Conservation (phyloP, 2,113 vertebrate species). For the Tautogolabrus adspersus region DNA sequence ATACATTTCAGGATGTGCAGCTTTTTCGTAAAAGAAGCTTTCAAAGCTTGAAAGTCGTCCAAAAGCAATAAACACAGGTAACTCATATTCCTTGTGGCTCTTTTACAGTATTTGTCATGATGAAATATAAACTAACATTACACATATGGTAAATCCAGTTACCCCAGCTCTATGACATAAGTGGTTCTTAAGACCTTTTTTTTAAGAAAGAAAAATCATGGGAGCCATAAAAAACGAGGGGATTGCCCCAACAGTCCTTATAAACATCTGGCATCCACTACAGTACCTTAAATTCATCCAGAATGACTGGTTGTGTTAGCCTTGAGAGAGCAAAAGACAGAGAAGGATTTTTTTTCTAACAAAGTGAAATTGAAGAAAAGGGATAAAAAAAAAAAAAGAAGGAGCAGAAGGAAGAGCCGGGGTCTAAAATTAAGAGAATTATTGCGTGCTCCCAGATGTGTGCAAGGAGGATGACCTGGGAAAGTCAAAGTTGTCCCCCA, state of each 20-base stretch:
- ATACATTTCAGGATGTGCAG: slow-evolving; percentile 45
- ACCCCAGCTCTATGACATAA: slow-evolving; percentile 59
- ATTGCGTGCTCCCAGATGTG: slow-evolving; percentile 80
- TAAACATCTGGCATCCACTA: slow-evolving; percentile 82
- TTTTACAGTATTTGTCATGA: slow-evolving; percentile 74
- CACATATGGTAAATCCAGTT: slow-evolving; percentile 74
- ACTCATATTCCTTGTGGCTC: slow-evolving; percentile 71
- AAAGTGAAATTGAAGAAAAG: slow-evolving; percentile 58
- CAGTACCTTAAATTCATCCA: slow-evolving; percentile 68
- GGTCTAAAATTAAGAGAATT: slow-evolving; percentile 81
- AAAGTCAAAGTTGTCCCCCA: slow-evolving; percentile 81
- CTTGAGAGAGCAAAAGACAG: slow-evolving; percentile 61
- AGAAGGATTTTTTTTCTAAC: slow-evolving; percentile 33
- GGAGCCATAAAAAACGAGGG: slow-evolving; percentile 69
- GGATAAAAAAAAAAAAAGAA: neutral
- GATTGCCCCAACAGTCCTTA: slow-evolving; percentile 69
- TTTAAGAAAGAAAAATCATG: slow-evolving; percentile 67
- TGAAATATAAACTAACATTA: slow-evolving; percentile 69
- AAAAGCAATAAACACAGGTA: slow-evolving; percentile 66
- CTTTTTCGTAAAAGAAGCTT: slow-evolving; percentile 29
- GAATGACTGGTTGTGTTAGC: slow-evolving; percentile 73
- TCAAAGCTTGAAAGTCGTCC: slow-evolving; percentile 48
- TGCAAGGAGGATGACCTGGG: slow-evolving; percentile 75
- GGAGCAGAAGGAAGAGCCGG: slow-evolving; percentile 46
- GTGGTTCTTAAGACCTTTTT: slow-evolving; percentile 57